phyloP scores from a whole-genome alignment of 2,797 vertebrate genomes.

The Balearica regulorum region DNA sequence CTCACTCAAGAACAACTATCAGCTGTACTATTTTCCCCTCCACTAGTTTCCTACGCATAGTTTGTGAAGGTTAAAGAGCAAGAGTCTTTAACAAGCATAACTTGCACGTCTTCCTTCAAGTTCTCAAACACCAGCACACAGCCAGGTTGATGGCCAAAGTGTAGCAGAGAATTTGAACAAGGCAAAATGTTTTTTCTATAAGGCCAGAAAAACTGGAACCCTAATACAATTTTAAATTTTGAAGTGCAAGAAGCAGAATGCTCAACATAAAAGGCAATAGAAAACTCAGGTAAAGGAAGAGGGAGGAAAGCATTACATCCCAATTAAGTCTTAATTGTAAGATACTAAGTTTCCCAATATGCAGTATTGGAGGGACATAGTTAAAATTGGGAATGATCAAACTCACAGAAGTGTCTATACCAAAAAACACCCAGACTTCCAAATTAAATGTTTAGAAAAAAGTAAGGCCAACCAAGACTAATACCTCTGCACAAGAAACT shows the following conservation, averaged over 20 bases:
- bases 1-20: neutral
- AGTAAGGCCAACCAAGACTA: neutral
- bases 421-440: neutral
- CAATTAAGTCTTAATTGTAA: neutral
- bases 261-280: neutral
- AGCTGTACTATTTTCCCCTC: neutral
- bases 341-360: neutral
- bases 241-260: neutral
- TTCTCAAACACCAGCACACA: neutral
- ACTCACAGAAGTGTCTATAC: neutral
- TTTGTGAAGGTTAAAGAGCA: neutral
- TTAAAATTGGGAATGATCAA: neutral
- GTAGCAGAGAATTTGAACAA: neutral
- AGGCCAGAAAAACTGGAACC: neutral
- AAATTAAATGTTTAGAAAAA: neutral
- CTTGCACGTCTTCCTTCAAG: neutral
- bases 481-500: neutral
- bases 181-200: neutral
- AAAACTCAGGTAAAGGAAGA: neutral
- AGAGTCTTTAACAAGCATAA: neutral
- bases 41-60: neutral
- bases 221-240: neutral
- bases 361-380: neutral
- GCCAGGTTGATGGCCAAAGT: neutral
- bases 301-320: neutral